Evolutionary conservation across 1,140 invertebrate species (phyloP), one percentile per base, ranked within the genome.

Genomic region (Nilaparvata lugens): DNA sequence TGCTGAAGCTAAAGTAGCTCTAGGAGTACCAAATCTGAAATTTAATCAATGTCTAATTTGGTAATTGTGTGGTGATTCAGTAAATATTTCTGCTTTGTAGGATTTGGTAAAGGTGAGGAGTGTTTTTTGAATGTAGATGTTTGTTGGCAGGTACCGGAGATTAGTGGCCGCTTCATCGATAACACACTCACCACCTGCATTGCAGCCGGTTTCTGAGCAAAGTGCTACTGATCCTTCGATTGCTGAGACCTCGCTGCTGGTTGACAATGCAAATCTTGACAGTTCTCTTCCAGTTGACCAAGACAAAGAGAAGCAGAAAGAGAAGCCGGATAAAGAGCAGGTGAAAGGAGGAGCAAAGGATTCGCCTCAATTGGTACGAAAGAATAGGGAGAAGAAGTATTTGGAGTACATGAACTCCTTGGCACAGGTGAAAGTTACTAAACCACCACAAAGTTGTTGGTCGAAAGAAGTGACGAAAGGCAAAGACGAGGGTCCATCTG

Each of bases 71-170:
- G n/a, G n/a, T n/a, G n/a, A n/a, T n/a, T n/a, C n/a, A n/a, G n/a
- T n/a, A n/a, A n/a, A n/a, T n/a, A n/a, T n/a, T n/a, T n/a, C n/a
- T n/a, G n/a, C n/a, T n/a, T n/a, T n/a, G n/a, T n/a, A n/a, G n/a
- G n/a, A n/a, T n/a, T n/a, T n/a, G n/a, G n/a, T n/a, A n/a, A n/a
- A n/a, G n/a, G n/a, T n/a, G n/a, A n/a, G n/a, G n/a, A n/a, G n/a
- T n/a, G n/a, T n/a, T n/a, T n/a, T n/a, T 72, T 52, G 13, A 28
- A 16, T 35, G 21, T 4, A 4, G 4, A 51, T 40, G 19, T 14
- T 21, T 56, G 35, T 61, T 59, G 56, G 19, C 55, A 75, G 76
- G 70, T 76, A 70, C 62, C 71, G 76, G 61, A 72, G 73, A 62
- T 67, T 76, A 48, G 53, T 65, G 35, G 66, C 68, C 45, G 73